Evolutionary conservation across 2,113 vertebrate genomes (phyloP).

Genomic region (Dolichallabes microphthalmus): DNA sequence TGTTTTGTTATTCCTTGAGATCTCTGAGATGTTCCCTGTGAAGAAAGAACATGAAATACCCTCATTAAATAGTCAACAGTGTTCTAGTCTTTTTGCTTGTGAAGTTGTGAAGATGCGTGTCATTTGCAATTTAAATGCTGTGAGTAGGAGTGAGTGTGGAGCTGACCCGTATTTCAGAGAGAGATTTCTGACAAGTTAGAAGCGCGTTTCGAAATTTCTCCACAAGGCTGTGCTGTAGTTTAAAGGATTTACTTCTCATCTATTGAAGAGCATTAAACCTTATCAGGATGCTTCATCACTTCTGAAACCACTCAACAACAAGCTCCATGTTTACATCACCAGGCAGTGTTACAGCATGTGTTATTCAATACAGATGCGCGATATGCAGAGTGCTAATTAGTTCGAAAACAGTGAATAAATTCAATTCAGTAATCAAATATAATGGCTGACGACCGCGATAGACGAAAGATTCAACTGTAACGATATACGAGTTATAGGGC

Average conservation of each 20-base stretch:
- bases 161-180: constrained; percentile 25
- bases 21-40: not conserved
- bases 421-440: not conserved
- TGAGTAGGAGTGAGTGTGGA: constrained; percentile 12
- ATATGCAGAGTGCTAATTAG: constrained; percentile 18
- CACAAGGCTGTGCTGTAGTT: constrained; percentile 40
- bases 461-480: not conserved
- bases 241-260: not conserved
- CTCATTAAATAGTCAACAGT: constrained; percentile 24
- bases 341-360: constrained; percentile 17
- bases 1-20: constrained; percentile 1
- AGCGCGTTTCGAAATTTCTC: not conserved
- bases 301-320: not conserved
- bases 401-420: not conserved
- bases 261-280: constrained; percentile 3
- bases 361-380: constrained; percentile 11
- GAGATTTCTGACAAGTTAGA: not conserved
- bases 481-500: constrained; percentile 22
- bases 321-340: constrained; percentile 28
- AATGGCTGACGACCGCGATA: not conserved
- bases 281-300: constrained; percentile 25
- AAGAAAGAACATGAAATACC: constrained; percentile 3
- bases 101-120: constrained; percentile 33
- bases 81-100: constrained; percentile 10
- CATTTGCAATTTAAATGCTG: constrained; percentile 33